Conservation (phyloP, 2,888 invertebrate genomes). For the Diarsia mendica region DNA sequence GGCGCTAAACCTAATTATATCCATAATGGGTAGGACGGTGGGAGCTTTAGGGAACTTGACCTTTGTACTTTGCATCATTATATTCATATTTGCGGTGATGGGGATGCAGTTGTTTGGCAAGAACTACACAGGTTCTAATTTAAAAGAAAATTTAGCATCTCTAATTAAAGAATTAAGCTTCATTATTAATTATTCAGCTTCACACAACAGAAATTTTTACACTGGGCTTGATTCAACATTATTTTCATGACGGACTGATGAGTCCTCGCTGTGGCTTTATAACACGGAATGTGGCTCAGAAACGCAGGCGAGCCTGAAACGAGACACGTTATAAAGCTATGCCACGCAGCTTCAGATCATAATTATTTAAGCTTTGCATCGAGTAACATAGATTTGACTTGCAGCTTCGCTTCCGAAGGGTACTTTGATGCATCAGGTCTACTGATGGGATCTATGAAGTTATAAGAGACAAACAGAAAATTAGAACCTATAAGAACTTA, state of each 20-base stretch:
- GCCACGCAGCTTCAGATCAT: conserved; percentile 89
- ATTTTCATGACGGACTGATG: conserved; percentile 83
- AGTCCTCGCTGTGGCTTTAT: conserved; percentile 88
- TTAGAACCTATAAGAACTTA: conserved; percentile 66
- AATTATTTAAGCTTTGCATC: conserved; percentile 88
- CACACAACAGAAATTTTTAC: conserved; percentile 87
- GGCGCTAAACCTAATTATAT: conserved; percentile 97
- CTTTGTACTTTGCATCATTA: conserved; percentile 98
- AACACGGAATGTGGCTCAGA: conserved; percentile 83
- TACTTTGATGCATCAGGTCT: conserved; percentile 85
- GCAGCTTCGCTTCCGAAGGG: conserved; percentile 89
- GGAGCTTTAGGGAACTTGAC: conserved; percentile 98
- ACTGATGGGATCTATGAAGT: conserved; percentile 90
- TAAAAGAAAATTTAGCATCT: conserved; percentile 88
- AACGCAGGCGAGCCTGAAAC: conserved; percentile 74
- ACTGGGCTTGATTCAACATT: conserved; percentile 89
- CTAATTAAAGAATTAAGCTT: conserved; percentile 87
- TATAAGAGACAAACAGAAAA: conserved; percentile 62
- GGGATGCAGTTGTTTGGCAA: conserved; percentile 98
- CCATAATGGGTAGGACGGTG: conserved; percentile 98
- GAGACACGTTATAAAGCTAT: conserved; percentile 88
- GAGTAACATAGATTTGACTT: conserved; percentile 89
- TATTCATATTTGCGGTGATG: conserved; percentile 99
- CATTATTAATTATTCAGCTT: conserved; percentile 88
- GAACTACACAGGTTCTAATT: conserved; percentile 94